Conservation (phyloP, 2,797 vertebrate genomes). For the Hirundo rustica region DNA sequence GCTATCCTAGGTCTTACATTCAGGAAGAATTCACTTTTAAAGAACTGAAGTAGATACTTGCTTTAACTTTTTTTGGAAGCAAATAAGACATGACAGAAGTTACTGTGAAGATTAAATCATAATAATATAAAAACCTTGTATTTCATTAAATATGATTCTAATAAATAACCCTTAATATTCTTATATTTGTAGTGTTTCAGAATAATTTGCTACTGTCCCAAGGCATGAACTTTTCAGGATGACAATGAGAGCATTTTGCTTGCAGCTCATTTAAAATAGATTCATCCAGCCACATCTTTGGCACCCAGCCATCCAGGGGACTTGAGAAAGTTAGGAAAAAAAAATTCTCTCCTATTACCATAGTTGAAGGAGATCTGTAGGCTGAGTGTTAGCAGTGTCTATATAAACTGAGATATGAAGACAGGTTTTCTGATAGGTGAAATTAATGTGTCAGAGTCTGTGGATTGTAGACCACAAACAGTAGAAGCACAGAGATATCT, state of each 20-base stretch:
- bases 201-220: constrained; percentile 2
- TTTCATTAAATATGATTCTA: not conserved
- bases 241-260: not conserved
- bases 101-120: not conserved
- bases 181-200: not conserved
- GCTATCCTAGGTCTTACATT: not conserved
- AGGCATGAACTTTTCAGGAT: not conserved
- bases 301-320: not conserved
- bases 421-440: not conserved
- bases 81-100: not conserved
- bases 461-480: not conserved
- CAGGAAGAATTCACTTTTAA: not conserved
- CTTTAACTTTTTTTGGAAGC: not conserved
- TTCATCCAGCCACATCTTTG: not conserved
- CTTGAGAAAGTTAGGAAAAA: not conserved
- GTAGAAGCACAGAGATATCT: not conserved
- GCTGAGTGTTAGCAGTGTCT: not conserved
- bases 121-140: not conserved
- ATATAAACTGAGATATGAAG: not conserved
- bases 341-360: not conserved
- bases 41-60: not conserved
- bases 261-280: not conserved
- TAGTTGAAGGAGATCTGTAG: not conserved
- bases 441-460: not conserved
- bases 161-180: not conserved